Conservation (phyloP, 2,797 vertebrate genomes). For the Liparis tanakae region DNA sequence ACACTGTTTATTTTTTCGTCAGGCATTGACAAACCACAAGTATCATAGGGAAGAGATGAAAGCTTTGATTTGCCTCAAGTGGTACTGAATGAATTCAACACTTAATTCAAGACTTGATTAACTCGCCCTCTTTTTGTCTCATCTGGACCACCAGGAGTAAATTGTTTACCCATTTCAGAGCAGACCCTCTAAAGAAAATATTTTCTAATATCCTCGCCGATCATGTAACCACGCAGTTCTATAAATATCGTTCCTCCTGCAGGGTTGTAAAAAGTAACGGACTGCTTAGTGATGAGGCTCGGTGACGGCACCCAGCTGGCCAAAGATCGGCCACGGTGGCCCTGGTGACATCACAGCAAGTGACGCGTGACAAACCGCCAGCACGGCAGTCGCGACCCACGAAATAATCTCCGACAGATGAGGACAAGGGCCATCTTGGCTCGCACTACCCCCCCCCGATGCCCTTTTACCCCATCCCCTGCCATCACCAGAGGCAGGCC, state of each 20-base stretch:
- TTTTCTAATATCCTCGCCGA: constrained; percentile 55
- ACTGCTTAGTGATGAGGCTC: constrained; percentile 58
- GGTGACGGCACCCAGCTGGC: constrained; percentile 78
- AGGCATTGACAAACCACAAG: constrained; percentile 57
- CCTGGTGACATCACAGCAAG: constrained; percentile 69
- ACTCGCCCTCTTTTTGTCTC: constrained; percentile 36
- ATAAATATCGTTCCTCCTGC: constrained; percentile 51
- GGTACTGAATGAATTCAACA: constrained; percentile 54
- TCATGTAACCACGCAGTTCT: constrained; percentile 48
- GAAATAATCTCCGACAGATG: constrained; percentile 77
- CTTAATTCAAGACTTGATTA: constrained; percentile 64
- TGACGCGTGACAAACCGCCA: constrained; percentile 71
- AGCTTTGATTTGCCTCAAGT: constrained; percentile 66
- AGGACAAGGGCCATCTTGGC: constrained; percentile 67
- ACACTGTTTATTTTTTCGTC: constrained; percentile 12
- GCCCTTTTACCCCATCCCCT: constrained; percentile 52
- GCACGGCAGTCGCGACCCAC: constrained; percentile 63
- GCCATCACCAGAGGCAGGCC: constrained; percentile 39
- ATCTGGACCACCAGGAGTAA: constrained; percentile 37
- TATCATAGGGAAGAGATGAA: constrained; percentile 45
- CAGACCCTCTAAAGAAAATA: constrained; percentile 53
- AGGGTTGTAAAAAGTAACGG: constrained; percentile 54
- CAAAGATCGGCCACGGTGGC: constrained; percentile 63
- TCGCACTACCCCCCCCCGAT: constrained; percentile 34
- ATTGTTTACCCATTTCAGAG: constrained; percentile 65